These are phyloP conservation scores for Macrochelys suwanniensis DNA, from an alignment of 2,797 vertebrate species.

Conservation along the genomic window DNA sequence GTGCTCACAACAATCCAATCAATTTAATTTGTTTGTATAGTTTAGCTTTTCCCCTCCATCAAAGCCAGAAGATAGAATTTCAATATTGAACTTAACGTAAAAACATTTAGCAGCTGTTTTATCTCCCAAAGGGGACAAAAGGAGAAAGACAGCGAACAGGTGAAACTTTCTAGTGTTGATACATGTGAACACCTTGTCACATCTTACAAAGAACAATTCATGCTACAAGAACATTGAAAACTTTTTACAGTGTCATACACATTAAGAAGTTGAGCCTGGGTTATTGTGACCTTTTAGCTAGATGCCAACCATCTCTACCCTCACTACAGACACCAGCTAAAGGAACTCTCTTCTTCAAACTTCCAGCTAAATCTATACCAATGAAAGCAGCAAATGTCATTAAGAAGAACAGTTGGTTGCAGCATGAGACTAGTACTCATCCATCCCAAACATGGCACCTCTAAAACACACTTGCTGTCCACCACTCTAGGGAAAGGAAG, in stretches of 20 bases:
- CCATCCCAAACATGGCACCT: background rate
- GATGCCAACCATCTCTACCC: background rate
- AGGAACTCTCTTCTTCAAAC: background rate
- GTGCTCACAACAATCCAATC: background rate
- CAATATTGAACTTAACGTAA: background rate
- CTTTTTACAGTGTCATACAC: too few relatives aligned
- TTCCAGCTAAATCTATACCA: background rate
- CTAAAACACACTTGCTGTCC: background rate
- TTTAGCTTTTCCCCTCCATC: background rate
- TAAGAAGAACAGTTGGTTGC: background rate
- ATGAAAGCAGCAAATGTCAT: background rate
- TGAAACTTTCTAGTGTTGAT: background rate
- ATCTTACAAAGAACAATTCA: background rate
- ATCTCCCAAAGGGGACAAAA: background rate
- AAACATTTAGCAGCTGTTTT: background rate
- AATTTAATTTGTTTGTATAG: background rate
- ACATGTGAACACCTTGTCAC: background rate
- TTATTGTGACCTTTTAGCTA: fast-evolving
- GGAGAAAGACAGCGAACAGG: background rate
- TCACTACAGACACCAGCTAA: background rate
- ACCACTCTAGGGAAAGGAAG: background rate
- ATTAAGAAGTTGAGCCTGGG: background rate
- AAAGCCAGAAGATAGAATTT: background rate
- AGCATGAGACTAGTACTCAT: background rate
- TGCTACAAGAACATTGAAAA: background rate